Base-by-base conservation (phyloP, 2,113 vertebrate genomes). In the Protomyctophum bolini region DNA sequence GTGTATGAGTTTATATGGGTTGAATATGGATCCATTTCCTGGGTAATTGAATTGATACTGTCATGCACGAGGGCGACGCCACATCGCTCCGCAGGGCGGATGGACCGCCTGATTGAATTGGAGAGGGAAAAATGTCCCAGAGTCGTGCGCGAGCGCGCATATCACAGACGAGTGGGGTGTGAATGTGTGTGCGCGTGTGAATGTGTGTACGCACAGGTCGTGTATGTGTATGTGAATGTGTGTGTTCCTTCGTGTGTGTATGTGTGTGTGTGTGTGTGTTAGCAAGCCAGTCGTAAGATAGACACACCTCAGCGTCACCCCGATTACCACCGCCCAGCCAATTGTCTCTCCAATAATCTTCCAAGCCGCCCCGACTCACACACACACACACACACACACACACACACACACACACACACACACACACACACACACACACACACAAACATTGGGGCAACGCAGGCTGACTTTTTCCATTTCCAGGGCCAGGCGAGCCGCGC, bases 41-140 rank as follows among this genome's bases (percentile, higher is more conserved):
- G 86, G 89, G 94, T 97, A 97, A 98, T 97, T 98, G 97, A 97
- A 98, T 97, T 95, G 96, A 94, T 92, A 95, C 95, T 95, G 93
- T 97, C 95, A 95, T 95, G 93, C 94, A 95, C 90, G 90, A 91
- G 94, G 91, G 94, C 93, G 91, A 92, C 87, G 93, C 92, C 94
- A 94, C 94, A 95, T 94, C 93, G 92, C 93, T 88, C 94, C 92
- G 94, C 92, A 84, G 89, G 91, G 93, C 94, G 93, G 94, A 94
- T 94, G 94, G 94, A 93, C 92, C 87, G 90, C 92, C 93, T 94
- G 92, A 92, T 95, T 94, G 95, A 94, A 96, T 96, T 95, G 94
- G 93, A 94, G 94, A 80, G 88, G 89, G 90, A 85, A 80, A 88
- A 75, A 91, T 92, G 92, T 89, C 72, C 81, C 86, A 76, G 33